Conservation (phyloP, 1,140 invertebrate species). For the Zophobas atratus region DNA sequence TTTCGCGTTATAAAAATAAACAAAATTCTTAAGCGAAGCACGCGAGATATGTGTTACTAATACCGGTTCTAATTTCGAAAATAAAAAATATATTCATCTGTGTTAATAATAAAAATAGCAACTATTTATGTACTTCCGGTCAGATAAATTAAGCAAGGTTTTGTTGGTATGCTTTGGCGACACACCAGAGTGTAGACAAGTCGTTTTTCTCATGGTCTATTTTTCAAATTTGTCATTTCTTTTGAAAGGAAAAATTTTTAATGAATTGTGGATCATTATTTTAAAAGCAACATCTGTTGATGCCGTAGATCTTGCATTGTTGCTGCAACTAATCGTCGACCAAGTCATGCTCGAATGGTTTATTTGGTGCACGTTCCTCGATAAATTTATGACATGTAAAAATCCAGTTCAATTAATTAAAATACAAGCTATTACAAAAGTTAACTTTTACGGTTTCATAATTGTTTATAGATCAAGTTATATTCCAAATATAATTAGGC, state of each 20-base stretch:
- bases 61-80: conserved; percentile 16
- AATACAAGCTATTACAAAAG: neutral
- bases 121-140: conserved; percentile 35
- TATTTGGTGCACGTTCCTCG: no score
- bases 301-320: neutral
- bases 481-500: conserved; percentile 28
- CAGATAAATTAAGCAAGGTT: conserved; percentile 18
- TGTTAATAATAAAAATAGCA: conserved; percentile 43
- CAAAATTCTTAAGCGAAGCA: conserved; percentile 2
- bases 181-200: conserved; percentile 9
- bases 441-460: conserved; percentile 26
- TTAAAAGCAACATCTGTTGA: neutral
- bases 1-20: conserved; percentile 27
- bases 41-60: conserved; percentile 1
- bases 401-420: conserved; percentile 17
- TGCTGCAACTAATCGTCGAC: neutral
- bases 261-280: no score
- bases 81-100: conserved; percentile 24
- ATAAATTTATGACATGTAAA: conserved; percentile 3
- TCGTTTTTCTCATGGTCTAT: neutral
- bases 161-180: conserved; percentile 19
- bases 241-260: neutral
- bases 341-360: no score
- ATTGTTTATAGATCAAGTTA: conserved; percentile 13
- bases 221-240: conserved; percentile 30